Evolutionary conservation across 2,888 invertebrate genomes (phyloP), one percentile per base, ranked within the genome.

Genomic region (Luffia ferchaultella): DNA sequence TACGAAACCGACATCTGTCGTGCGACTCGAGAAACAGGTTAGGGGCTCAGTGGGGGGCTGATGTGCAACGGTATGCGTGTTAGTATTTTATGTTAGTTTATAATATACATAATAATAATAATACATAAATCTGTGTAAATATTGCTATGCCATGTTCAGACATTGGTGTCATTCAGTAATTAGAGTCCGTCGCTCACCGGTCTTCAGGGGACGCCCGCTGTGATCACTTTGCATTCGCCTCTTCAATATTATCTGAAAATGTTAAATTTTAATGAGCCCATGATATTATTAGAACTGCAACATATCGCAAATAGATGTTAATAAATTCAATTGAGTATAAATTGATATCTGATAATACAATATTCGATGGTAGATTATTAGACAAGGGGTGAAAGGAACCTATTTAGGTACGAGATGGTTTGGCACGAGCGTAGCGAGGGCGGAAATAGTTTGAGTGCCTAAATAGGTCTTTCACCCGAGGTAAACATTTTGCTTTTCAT

Each of bases 71-170:
- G n/a, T 30, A 30, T 30, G 30, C 30, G 30, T 30, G 30, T 30
- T 30, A 30, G 30, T 30, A 30, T 7, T 3, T 30, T n/a, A n/a
- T 7, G 30, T 30, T 30, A 30, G 30, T 7, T 30, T 30, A 30
- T 30, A 30, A 30, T 30, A 30, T 30, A 30, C 30, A 30, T 30
- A 30, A 30, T 30, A 30, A 30, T 30, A 30, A 30, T 40, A 41
- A 15, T 16, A 54, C 56, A 56, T 55, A 59, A 55, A 51, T 52
- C 48, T n/a, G 51, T 50, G 56, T 55, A 57, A 60, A 58, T 61
- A 60, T 62, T 62, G 63, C 60, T 62, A 61, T 58, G 55, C 53
- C 54, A 54, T 55, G 42, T 17, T 46, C 40, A 51, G 55, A 51
- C 52, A 51, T 56, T 53, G 58, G 55, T 56, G 57, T 56, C 52